Conservation (phyloP, 2,888 invertebrate species). For the Argyra leucocephala region DNA sequence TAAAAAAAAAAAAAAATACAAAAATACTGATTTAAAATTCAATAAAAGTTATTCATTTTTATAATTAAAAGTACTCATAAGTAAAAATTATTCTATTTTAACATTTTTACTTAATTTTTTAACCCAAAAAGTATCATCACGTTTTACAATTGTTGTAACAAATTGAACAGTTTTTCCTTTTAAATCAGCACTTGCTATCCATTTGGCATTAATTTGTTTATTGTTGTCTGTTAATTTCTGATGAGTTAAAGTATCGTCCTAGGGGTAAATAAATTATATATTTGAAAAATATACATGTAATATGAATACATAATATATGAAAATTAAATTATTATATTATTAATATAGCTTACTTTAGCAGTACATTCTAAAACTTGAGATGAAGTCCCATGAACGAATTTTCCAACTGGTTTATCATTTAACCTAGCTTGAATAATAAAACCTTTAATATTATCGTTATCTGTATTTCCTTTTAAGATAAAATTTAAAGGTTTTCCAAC, state of each 20-base stretch:
- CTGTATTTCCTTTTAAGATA: conserved; percentile 41
- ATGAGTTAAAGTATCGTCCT: conserved; percentile 61
- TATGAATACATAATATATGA: background rate
- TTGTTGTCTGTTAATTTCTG: conserved; percentile 52
- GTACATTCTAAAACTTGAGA: conserved; percentile 40
- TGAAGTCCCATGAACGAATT: conserved; percentile 48
- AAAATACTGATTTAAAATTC: background rate
- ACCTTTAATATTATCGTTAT: conserved; percentile 52
- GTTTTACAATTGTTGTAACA: conserved; percentile 58
- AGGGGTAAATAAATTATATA: conserved; percentile 25
- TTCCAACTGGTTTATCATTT: conserved; percentile 53
- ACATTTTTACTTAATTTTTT: conserved; percentile 54
- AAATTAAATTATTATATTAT: background rate
- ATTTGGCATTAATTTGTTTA: conserved; percentile 50
- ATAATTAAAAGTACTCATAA: conserved; percentile 13
- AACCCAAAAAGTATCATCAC: conserved; percentile 65
- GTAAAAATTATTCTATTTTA: conserved; percentile 40
- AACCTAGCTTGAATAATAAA: conserved; percentile 57
- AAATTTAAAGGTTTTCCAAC: conserved; percentile 43
- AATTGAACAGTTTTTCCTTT: conserved; percentile 52
- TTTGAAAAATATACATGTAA: background rate
- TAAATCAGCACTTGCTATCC: conserved; percentile 56
- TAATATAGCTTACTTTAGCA: conserved; percentile 25
- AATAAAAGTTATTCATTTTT: background rate
- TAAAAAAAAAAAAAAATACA: conserved; percentile 16